Conservation (phyloP, 2,888 invertebrate genomes). For the Cataglyphis altisquamis region DNA sequence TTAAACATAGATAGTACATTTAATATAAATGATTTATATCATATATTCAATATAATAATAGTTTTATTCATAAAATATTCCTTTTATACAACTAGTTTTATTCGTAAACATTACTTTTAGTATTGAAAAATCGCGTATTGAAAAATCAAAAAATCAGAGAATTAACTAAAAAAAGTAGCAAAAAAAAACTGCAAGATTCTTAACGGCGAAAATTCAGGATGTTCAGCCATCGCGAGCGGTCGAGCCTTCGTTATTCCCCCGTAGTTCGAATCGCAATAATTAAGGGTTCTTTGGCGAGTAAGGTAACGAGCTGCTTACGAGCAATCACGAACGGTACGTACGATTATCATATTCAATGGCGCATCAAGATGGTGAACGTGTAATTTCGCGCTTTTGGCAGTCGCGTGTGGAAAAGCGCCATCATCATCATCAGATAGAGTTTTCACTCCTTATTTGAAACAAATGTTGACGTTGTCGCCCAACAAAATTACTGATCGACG, state of each 20-base stretch:
- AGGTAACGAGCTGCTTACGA: conserved; percentile 79
- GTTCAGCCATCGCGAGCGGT: neutral
- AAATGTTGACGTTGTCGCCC: too few species aligned
- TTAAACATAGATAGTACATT: neutral
- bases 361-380: conserved; percentile 40
- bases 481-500: too few species aligned
- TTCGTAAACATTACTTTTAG: neutral
- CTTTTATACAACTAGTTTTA: neutral
- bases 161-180: neutral
- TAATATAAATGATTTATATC: neutral
- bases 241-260: conserved; percentile 54
- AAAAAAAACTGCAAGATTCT: neutral
- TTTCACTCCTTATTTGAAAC: neutral
- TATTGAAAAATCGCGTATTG: too few species aligned
- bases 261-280: conserved; percentile 61
- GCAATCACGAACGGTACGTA: conserved; percentile 55
- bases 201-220: neutral
- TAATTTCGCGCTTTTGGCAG: conserved; percentile 11
- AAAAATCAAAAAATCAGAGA: neutral
- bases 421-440: neutral
- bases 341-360: conserved; percentile 73
- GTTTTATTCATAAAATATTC: too few species aligned
- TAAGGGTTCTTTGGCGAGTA: conserved; percentile 63
- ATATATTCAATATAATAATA: neutral
- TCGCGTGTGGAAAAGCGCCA: neutral